phyloP scores from a whole-genome alignment of 1,140 invertebrate species.

The Chelonus insularis region DNA sequence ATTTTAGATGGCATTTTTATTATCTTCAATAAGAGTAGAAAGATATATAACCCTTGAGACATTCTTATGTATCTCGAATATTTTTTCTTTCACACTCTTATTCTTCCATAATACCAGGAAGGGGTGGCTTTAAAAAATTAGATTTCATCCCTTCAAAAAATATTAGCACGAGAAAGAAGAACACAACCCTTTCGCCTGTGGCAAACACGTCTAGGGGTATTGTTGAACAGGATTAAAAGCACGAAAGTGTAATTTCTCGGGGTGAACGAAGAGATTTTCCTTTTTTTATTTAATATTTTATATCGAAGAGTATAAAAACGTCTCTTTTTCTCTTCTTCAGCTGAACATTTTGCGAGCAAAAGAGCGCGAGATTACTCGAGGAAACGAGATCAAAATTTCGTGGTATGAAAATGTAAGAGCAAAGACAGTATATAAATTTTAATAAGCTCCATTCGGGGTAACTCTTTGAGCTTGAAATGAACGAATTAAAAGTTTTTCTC shows the following conservation, averaged over 20 bases:
- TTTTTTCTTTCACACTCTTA: constrained; percentile 10
- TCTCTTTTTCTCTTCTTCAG: not conserved
- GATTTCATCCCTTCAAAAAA: constrained; percentile 54
- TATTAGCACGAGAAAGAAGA: constrained; percentile 45
- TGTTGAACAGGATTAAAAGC: constrained; percentile 54
- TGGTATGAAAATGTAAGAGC: not conserved
- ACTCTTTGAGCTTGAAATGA: constrained; percentile 56
- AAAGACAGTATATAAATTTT: constrained; percentile 49
- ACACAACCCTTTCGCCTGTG: constrained; percentile 42
- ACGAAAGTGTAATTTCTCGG: constrained; percentile 51
- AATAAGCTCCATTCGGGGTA: constrained; percentile 49
- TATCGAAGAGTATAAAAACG: constrained; percentile 23
- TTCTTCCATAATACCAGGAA: constrained; percentile 11
- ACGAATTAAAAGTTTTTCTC: constrained; percentile 56
- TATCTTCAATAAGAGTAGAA: constrained; percentile 50
- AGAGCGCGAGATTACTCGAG: not conserved
- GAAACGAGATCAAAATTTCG: constrained; percentile 5
- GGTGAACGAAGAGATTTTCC: constrained; percentile 34
- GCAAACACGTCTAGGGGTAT: constrained; percentile 36
- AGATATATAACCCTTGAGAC: not conserved
- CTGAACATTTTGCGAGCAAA: not conserved
- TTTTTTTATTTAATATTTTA: constrained; percentile 15
- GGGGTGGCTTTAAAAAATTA: constrained; percentile 47
- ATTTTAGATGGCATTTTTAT: constrained; percentile 61
- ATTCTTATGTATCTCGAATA: constrained; percentile 7